Evolutionary conservation across 2,113 vertebrate genomes (phyloP), one percentile per base, ranked within the genome.

Genomic region (Herpetotheres cachinnans): DNA sequence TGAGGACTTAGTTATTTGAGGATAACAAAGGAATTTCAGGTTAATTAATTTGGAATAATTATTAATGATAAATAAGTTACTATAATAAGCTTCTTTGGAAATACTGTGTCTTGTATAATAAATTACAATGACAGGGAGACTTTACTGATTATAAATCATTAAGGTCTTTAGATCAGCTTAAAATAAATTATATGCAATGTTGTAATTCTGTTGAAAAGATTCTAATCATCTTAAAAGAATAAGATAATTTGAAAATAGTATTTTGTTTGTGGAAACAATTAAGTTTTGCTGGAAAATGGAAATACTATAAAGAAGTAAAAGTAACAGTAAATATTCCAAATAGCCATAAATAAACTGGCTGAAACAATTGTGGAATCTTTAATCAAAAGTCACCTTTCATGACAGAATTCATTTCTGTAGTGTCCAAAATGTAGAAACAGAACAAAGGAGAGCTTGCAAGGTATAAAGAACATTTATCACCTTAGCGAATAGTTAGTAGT

Each of bases 31-130:
- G 76, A 66, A 80, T 94, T 76, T 74, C 13, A 55, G 50, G 11
- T 47, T 90, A 71, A 77, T 86, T 95, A 90, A 86, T 76, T 89
- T 95, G n/a, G 20, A 80, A n/a, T 65, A 38, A 67, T 86, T 90
- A 36, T 67, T 81, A 93, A 62, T 86, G 6, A 36, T 63, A 46
- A 67, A 67, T 58, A 67, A 32, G 8, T 82, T 79, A 30, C 38
- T 89, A 11, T 86, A 80, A 89, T 93, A 38, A 85, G 20, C 36
- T 84, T 83, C 13, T 76, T 73, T 40, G 46, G 5, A 95, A 95
- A 69, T 82, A 16, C 30, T 92, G 1, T 52, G 2, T 67, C 78
- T 84, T 56, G 16, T 85, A 49, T 84, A 82, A 77, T 93, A 83
- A 86, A 73, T 89, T 76, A 20, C 25, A 87, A 5, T 56, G 42